phyloP scores from a whole-genome alignment of 2,888 invertebrate genomes.

The Lacanobia oleracea region DNA sequence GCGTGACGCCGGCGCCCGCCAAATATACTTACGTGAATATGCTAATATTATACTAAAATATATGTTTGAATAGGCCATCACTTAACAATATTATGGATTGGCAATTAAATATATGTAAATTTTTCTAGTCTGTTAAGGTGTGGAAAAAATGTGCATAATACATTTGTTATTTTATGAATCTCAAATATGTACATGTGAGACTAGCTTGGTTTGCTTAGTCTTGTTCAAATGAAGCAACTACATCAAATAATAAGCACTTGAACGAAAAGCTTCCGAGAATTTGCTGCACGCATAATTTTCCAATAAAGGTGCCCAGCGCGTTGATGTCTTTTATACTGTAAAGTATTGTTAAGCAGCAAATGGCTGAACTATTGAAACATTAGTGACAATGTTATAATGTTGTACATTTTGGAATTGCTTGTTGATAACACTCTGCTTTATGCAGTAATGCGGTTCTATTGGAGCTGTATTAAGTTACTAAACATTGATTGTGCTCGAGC shows the following conservation, averaged over 20 bases:
- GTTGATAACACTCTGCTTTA: conserved; percentile 34
- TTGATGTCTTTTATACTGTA: conserved; percentile 77
- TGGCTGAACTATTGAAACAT: conserved; percentile 9
- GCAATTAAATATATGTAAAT: conserved; percentile 53
- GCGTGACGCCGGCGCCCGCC: conserved; percentile 42
- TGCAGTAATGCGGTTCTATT: conserved; percentile 33
- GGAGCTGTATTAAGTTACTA: conserved; percentile 27
- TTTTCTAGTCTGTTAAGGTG: conserved; percentile 18
- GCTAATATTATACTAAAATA: conserved; percentile 43
- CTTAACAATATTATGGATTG: conserved; percentile 50
- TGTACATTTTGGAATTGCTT: conserved; percentile 34
- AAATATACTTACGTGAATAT: conserved; percentile 33
- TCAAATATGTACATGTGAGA: conserved; percentile 20
- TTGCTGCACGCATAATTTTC: conserved; percentile 33
- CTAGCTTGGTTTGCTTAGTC: background rate
- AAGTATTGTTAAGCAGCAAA: conserved; percentile 30
- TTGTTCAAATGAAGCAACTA: conserved; percentile 33
- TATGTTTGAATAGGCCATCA: conserved; percentile 51
- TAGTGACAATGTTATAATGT: conserved; percentile 29
- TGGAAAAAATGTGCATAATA: conserved; percentile 45
- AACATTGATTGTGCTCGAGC: conserved; percentile 17
- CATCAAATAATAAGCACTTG: conserved; percentile 26
- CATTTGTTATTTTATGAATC: conserved; percentile 18
- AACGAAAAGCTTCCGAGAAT: conserved; percentile 34
- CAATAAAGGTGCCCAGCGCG: conserved; percentile 61